A percentile compares a stretch with the other conserved stretches of the same genome.
Evolutionary conservation across 2,888 invertebrate species (phyloP).

Genomic region (Eupithecia tripunctaria): DNA sequence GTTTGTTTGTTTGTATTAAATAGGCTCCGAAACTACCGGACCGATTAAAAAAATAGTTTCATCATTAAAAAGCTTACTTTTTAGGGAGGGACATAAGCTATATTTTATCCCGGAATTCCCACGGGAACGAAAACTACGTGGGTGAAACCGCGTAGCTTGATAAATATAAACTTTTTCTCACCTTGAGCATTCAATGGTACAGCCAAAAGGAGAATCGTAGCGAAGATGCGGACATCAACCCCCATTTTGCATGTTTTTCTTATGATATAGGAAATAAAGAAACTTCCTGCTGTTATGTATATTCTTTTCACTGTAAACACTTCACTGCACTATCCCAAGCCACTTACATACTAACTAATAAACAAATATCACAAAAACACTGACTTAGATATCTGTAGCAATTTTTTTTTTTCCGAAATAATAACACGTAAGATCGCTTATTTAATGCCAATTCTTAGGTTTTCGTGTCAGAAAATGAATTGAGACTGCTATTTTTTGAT

Average conservation of each 20-base stretch:
- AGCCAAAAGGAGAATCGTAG: slow-evolving; percentile 44
- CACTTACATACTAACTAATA: not conserved
- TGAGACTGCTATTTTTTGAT: slow-evolving; percentile 51
- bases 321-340: not conserved
- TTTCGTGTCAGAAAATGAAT: slow-evolving; percentile 35
- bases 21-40: too few relatives aligned
- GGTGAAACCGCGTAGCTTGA: too few relatives aligned
- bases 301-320: not conserved
- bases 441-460: not conserved
- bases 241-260: slow-evolving; percentile 60
- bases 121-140: too few relatives aligned
- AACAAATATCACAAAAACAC: not conserved
- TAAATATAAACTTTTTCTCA: slow-evolving; percentile 31
- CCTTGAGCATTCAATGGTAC: slow-evolving; percentile 48
- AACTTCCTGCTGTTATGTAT: not conserved
- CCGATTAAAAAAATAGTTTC: too few relatives aligned
- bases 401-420: not conserved
- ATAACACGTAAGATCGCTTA: not conserved
- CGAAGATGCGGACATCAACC: slow-evolving; percentile 49
- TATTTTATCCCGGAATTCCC: too few relatives aligned
- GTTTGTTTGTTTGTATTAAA: too few relatives aligned
- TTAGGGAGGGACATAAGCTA: too few relatives aligned
- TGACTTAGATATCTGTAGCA: not conserved
- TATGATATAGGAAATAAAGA: not conserved
- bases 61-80: too few relatives aligned